Evolutionary conservation across 2,888 invertebrate genomes (phyloP).

Genomic region (Icerya purchasi): DNA sequence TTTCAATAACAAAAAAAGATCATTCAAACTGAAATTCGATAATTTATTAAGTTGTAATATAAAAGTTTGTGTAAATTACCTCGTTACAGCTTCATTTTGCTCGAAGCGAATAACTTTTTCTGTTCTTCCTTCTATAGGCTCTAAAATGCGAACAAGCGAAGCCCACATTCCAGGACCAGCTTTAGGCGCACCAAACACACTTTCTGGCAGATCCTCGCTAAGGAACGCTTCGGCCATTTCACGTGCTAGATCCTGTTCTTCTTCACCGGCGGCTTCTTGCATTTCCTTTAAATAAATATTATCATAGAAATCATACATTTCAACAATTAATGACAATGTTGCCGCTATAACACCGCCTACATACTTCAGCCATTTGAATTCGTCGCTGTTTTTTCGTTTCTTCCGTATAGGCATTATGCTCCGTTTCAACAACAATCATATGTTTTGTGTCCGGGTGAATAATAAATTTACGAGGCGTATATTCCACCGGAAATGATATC

Average conservation of each 20-base stretch:
- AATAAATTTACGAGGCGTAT: slow-evolving; percentile 85
- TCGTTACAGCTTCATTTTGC: slow-evolving; percentile 91
- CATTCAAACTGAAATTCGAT: no score
- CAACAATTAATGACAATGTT: no score
- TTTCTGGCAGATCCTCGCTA: slow-evolving; percentile 83
- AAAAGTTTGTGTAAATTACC: slow-evolving; percentile 32
- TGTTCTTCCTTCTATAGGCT: slow-evolving; percentile 61
- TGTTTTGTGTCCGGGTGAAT: slow-evolving; percentile 80
- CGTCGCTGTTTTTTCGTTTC: slow-evolving; percentile 81
- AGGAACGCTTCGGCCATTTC: slow-evolving; percentile 96
- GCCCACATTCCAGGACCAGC: slow-evolving; percentile 95
- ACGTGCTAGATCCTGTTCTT: slow-evolving; percentile 82
- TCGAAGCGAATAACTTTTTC: slow-evolving; percentile 57
- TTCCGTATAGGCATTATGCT: slow-evolving; percentile 95
- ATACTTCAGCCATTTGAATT: slow-evolving; percentile 77
- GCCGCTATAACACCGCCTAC: no score
- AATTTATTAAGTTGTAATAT: no score
- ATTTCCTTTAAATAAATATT: no score
- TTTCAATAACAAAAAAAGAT: no score
- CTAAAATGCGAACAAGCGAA: slow-evolving; percentile 64
- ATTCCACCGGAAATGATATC: slow-evolving; percentile 73
- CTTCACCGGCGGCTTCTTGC: slow-evolving; percentile 88
- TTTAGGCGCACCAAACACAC: slow-evolving; percentile 83
- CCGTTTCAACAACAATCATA: slow-evolving; percentile 81
- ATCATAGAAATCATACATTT: no score